Conservation (phyloP, 2,888 invertebrate species). For the Oligia latruncula region DNA sequence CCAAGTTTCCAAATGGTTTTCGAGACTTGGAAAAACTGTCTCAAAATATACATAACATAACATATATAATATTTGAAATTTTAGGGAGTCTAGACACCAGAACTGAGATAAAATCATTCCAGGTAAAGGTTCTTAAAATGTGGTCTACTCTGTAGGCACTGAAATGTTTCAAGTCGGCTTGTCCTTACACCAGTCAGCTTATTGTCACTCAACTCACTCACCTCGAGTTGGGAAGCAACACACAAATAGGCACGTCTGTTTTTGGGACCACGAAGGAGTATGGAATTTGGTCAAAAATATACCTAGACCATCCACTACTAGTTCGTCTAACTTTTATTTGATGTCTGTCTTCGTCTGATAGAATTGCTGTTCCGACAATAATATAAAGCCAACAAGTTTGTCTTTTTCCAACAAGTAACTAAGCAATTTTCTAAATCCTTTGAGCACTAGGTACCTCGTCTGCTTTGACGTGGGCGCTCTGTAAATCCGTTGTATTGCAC, state of each 20-base stretch:
- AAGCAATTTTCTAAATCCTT: constrained; percentile 32
- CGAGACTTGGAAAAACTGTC: not conserved
- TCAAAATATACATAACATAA: not conserved
- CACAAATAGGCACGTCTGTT: not conserved
- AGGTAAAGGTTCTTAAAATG: constrained; percentile 9
- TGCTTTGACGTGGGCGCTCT: constrained; percentile 31
- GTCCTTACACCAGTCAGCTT: constrained; percentile 29
- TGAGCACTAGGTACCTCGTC: constrained; percentile 15
- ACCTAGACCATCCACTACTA: not conserved
- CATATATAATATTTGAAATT: not conserved
- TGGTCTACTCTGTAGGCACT: not conserved
- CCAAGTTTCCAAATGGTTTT: not conserved
- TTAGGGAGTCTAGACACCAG: not conserved
- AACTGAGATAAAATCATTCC: constrained; percentile 17
- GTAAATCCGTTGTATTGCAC: constrained; percentile 40
- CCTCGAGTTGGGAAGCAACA: not conserved
- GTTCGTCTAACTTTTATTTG: not conserved
- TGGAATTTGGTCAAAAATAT: not conserved
- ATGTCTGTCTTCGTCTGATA: not conserved
- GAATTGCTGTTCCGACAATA: not conserved
- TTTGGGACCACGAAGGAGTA: not conserved
- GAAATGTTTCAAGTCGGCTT: constrained; percentile 21
- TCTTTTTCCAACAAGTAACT: constrained; percentile 11
- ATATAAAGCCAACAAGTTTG: not conserved
- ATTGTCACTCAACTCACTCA: constrained; percentile 40